Evolutionary conservation across 1,140 invertebrate genomes (phyloP), one percentile per base, ranked within the genome.

Genomic region (Centruroides sculpturatus): DNA sequence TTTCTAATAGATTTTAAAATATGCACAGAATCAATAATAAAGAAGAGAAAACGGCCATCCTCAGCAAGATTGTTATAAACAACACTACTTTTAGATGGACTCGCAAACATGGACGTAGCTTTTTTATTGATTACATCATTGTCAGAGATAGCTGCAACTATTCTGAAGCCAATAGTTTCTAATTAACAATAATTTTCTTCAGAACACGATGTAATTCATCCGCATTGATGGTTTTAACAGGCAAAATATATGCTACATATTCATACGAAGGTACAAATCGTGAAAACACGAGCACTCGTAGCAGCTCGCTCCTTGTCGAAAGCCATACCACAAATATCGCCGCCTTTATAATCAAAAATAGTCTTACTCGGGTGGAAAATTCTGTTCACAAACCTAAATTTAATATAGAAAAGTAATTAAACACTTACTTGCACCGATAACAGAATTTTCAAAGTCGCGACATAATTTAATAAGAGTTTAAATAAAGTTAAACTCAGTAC

Each of bases 61-160:
- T 60, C 36, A 5, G 12, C 9, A 3, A 48, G 50, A 47, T 64
- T 59, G 10, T 12, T n/a, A 57, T 64, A 61, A 8, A 57, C 59
- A 36, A 53, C 46, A 50, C 6, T 48, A 3, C 47, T 5, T 56
- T 59, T 35, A 35, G 59, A 56, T 9, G 59, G 65, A 23, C 46
- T 10, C 4, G 23, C 46, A 59, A 67, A 65, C 11, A 50, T 59
- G 3, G 54, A 36, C 34, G 61, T 55, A 50, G 55, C 47, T 52
- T 68, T 68, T 6, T 64, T 58, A 55, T 68, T 66, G 10, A 68
- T 64, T 0, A 56, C 36, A 59, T 68, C 65, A 47, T 65, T 63
- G 48, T 67, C 61, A 57, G 47, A 64, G 11, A 60, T 34, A 8
- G 65, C 56, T 53, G 10, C 60, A 4, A 66, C 36, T 10, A 64